Percentiles rank a stretch among this genome's conserved stretches.
phyloP scores from a whole-genome alignment of 2,113 vertebrate species.

The Hystrix brachyura region DNA sequence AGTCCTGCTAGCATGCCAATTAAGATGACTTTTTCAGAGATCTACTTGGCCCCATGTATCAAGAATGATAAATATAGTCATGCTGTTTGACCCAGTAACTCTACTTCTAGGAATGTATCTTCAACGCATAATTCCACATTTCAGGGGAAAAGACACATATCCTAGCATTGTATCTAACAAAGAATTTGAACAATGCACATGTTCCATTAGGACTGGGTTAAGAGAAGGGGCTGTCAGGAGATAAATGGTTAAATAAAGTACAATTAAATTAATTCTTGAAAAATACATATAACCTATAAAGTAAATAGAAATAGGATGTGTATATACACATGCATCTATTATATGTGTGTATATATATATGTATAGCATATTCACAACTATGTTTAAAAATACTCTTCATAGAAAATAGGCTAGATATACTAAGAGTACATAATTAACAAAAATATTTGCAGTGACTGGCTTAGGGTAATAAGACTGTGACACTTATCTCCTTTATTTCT shows the following conservation, averaged over 20 bases:
- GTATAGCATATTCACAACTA: neutral
- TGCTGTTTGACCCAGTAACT: constrained; percentile 48
- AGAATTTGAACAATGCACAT: neutral
- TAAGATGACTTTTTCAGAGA: constrained; percentile 14
- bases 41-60: neutral
- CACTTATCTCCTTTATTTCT: neutral
- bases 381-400: constrained; percentile 32
- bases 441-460: neutral
- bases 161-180: neutral
- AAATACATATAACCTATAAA: constrained; percentile 15
- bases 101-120: constrained; percentile 63
- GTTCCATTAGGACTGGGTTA: neutral
- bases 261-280: constrained; percentile 5
- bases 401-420: constrained; percentile 45
- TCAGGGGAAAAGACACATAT: neutral
- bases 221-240: neutral
- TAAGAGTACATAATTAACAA: constrained; percentile 21
- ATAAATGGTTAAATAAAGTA: neutral
- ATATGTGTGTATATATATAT: neutral
- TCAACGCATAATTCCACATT: constrained; percentile 10
- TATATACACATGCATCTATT: neutral
- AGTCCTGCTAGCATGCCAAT: neutral
- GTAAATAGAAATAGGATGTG: neutral
- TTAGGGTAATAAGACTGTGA: neutral
- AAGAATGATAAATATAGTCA: constrained; percentile 12